These are phyloP conservation scores for Oncorhynchus keta DNA, from an alignment of 2,113 vertebrate genomes.

Conservation along the genomic window DNA sequence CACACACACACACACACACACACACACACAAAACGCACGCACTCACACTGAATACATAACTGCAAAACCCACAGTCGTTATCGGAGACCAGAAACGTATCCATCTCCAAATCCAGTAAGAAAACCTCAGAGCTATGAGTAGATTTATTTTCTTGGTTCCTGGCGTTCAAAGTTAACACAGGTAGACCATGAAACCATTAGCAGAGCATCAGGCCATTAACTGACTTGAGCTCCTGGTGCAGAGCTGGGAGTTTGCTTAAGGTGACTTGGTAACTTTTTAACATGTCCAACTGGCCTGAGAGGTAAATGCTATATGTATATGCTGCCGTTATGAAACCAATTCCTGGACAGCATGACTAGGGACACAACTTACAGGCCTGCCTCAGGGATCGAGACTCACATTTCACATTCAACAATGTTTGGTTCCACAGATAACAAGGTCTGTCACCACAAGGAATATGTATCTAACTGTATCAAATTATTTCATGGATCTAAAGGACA, in stretches of 20 bases:
- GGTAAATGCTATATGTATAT: not conserved
- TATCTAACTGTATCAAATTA: conserved; percentile 68
- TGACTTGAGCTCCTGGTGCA: not conserved
- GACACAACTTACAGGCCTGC: not conserved
- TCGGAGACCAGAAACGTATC: not conserved
- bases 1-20: conserved; percentile 20
- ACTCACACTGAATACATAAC: not conserved
- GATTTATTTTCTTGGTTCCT: not conserved
- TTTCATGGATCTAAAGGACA: conserved; percentile 61
- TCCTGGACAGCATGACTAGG: not conserved
- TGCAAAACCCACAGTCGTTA: not conserved
- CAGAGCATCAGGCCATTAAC: not conserved
- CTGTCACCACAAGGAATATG: conserved; percentile 55
- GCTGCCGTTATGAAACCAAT: no score
- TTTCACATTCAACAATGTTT: not conserved
- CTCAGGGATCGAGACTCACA: not conserved
- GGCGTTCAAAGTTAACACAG: not conserved
- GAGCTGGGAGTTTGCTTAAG: not conserved
- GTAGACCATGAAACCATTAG: not conserved
- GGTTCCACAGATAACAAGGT: conserved; percentile 1
- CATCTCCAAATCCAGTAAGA: no score
- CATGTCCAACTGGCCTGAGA: not conserved
- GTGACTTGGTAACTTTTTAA: not conserved
- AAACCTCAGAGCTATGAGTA: not conserved
- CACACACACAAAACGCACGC: conserved; percentile 8